Percentiles rank a stretch among this genome's conserved stretches.
phyloP scores from a whole-genome alignment of 2,113 vertebrate species.

The Paedocypris sp. region DNA sequence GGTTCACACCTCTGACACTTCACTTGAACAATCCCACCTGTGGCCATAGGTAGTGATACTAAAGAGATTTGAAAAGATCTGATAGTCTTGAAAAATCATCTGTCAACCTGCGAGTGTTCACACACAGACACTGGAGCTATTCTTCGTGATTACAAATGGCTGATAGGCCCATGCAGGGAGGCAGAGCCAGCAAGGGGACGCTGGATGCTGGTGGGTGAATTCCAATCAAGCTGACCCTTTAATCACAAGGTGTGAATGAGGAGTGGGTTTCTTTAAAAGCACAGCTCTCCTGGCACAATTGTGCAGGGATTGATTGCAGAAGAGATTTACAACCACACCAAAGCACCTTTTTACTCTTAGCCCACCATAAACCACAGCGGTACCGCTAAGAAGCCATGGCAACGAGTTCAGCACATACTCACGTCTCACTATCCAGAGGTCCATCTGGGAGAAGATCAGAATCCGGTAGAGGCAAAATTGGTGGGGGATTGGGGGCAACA shows the following conservation, averaged over 20 bases:
- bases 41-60: neutral
- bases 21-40: neutral
- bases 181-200: neutral
- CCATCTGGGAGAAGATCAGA: neutral
- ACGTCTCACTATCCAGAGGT: neutral
- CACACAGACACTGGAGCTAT: neutral
- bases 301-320: conserved; percentile 17
- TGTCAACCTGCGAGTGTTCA: neutral
- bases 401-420: neutral
- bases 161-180: neutral
- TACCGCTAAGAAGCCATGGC: neutral
- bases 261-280: conserved; percentile 11
- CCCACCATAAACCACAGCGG: conserved; percentile 6
- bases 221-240: conserved; percentile 18
- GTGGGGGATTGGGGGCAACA: neutral
- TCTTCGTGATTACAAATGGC: neutral
- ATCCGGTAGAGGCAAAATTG: neutral
- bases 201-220: neutral
- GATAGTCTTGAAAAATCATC: neutral
- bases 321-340: conserved; percentile 23
- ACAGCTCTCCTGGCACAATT: conserved; percentile 17
- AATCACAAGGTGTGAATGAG: conserved; percentile 29
- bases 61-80: neutral
- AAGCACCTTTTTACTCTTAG: neutral
- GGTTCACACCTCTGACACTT: neutral